These are phyloP conservation scores for Seira musarum DNA, from an alignment of 2,888 invertebrate species.

Conservation along the genomic window DNA sequence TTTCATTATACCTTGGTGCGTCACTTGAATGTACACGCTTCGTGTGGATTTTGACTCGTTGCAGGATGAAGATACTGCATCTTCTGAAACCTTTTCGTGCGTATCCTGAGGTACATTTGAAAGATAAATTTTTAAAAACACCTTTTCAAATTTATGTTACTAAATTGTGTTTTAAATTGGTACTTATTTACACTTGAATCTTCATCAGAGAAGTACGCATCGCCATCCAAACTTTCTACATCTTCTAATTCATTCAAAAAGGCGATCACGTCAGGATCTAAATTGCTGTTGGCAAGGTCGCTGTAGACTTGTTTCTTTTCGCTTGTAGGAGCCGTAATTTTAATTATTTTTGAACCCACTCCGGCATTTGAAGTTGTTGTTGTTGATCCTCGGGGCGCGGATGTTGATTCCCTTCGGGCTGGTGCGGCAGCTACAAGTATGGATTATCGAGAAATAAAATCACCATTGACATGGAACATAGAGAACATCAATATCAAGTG, in stretches of 20 bases:
- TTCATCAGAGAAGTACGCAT: constrained; percentile 65
- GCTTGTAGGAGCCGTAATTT: constrained; percentile 25
- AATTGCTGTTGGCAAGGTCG: constrained; percentile 30
- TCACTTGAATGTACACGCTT: constrained; percentile 64
- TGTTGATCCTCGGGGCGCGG: constrained; percentile 21
- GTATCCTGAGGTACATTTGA: constrained; percentile 48
- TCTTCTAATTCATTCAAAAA: constrained; percentile 57
- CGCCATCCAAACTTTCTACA: constrained; percentile 60
- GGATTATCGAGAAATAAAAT: too few species aligned
- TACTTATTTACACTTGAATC: constrained; percentile 61
- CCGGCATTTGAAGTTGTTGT: constrained; percentile 15
- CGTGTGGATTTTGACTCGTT: constrained; percentile 74
- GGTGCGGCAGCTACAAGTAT: constrained; percentile 29
- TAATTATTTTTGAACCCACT: constrained; percentile 34
- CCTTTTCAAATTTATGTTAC: neutral
- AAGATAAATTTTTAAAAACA: constrained; percentile 26
- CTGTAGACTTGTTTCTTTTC: constrained; percentile 34
- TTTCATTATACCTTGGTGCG: constrained; percentile 63
- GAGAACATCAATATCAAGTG: too few species aligned
- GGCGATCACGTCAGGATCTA: constrained; percentile 61
- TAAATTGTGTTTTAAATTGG: too few species aligned
- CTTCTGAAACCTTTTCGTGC: constrained; percentile 71
- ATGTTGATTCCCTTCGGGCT: constrained; percentile 58
- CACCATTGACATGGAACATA: too few species aligned
- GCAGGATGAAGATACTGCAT: constrained; percentile 75